Conservation (phyloP, 2,113 vertebrate species). For the Meleagris gallopavo region DNA sequence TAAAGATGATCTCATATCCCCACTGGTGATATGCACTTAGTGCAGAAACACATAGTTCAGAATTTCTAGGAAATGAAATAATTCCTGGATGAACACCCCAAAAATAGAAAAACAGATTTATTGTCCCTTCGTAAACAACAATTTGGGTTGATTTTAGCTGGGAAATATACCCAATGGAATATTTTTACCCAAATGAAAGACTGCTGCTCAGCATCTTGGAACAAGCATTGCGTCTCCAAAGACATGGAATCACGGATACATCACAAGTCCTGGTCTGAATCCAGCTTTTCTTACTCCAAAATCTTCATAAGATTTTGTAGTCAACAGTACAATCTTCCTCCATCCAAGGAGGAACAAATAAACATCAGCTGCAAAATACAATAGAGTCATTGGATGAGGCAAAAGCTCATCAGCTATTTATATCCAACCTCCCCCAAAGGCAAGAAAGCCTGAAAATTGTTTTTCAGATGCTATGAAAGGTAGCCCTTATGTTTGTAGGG, state of each 20-base stretch:
- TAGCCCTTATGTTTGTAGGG: neutral
- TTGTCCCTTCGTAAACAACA: too few species aligned
- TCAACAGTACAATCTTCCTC: neutral
- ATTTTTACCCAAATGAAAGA: neutral
- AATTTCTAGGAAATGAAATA: neutral
- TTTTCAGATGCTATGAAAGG: neutral
- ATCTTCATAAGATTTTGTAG: neutral
- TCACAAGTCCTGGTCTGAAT: neutral
- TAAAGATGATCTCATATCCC: neutral
- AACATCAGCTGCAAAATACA: neutral
- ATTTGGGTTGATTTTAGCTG: neutral
- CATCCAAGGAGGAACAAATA: neutral
- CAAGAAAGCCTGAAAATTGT: neutral
- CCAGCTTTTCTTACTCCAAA: neutral
- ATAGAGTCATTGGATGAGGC: neutral
- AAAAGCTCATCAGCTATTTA: neutral
- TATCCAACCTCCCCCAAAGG: neutral
- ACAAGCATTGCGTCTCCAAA: neutral
- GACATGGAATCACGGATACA: too few species aligned
- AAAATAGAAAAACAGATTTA: neutral
- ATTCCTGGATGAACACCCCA: neutral
- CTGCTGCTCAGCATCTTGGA: neutral
- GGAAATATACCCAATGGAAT: neutral
- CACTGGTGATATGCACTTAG: fast-evolving
- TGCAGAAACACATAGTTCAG: neutral